Evolutionary conservation across 2,888 invertebrate genomes (phyloP).

Genomic region (Volucella inanis): DNA sequence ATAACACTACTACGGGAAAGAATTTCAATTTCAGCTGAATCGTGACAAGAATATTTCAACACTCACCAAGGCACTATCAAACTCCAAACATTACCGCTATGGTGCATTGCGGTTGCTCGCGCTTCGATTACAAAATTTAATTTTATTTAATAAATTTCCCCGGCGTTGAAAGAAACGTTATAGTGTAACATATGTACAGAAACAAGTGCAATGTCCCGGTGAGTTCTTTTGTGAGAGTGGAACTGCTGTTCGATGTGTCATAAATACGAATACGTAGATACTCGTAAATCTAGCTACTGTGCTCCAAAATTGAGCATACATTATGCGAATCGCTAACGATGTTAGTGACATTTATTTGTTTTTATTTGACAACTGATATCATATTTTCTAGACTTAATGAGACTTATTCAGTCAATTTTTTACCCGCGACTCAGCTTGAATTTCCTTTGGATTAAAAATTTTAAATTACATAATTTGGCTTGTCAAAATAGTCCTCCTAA

Average conservation of each 20-base stretch:
- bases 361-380: no score
- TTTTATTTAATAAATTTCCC: constrained; percentile 46
- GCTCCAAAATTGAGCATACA: no score
- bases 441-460: no score
- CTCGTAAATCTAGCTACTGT: neutral
- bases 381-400: no score
- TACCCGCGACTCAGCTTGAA: no score
- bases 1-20: constrained; percentile 68
- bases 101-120: no score
- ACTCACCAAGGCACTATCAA: neutral
- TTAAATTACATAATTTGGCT: no score
- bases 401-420: no score
- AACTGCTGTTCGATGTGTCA: neutral
- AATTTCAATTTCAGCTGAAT: constrained; percentile 63
- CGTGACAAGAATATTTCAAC: constrained; percentile 54
- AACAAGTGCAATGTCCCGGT: neutral
- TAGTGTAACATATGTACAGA: neutral
- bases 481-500: no score
- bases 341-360: no score
- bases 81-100: constrained; percentile 2
- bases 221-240: neutral
- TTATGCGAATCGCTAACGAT: no score
- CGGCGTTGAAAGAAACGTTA: neutral
- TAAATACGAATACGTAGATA: constrained; percentile 5
- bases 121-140: constrained; percentile 47